Evolutionary conservation across 1,140 invertebrate genomes (phyloP), one percentile per base, ranked within the genome.

Genomic region (Papilio aristodemus): DNA sequence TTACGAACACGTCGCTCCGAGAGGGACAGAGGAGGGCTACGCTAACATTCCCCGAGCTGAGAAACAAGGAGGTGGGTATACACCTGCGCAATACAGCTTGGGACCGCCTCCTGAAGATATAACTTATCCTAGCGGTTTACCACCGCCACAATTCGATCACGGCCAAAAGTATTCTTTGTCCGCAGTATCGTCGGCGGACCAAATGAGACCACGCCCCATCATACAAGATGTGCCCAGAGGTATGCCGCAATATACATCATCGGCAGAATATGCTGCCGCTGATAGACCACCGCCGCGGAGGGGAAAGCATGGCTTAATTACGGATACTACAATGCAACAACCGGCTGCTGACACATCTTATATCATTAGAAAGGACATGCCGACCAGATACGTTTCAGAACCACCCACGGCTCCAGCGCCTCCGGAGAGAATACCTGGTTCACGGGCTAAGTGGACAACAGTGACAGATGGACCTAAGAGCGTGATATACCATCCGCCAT

Each of bases 141-240:
- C 46, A 8, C 43, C 43, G 46, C 46, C 46, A 11, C 46, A 22
- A 22, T 22, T 22, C 11, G 46, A 22, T 54, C 19, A 10, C 4
- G 46, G 46, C 9, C 46, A 54, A 54, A 54, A 54, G 46, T 54
- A 54, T 54, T 54, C 46, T 54, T 54, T 54, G 19, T 54, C 46
- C 17, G 46, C 46, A 54, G 46, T 54, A 54, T 25, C 46, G 4
- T 54, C 46, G 46, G 46, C 19, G 46, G 46, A 54, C 9, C 22
- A 19, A 10, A 54, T 54, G 19, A 54, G 22, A 54, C 46, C 46
- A 13, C 19, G 19, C 22, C 4, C 46, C 22, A 54, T 54, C 46
- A 11, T 54, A 22, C 46, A 54, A 4, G 46, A 54, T 22, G 46
- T 22, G 22, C 17, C 46, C 2, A 54, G 46, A 54, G 22, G 46